phyloP scores from a whole-genome alignment of 2,797 vertebrate genomes.

The Atherinosoma microstoma region DNA sequence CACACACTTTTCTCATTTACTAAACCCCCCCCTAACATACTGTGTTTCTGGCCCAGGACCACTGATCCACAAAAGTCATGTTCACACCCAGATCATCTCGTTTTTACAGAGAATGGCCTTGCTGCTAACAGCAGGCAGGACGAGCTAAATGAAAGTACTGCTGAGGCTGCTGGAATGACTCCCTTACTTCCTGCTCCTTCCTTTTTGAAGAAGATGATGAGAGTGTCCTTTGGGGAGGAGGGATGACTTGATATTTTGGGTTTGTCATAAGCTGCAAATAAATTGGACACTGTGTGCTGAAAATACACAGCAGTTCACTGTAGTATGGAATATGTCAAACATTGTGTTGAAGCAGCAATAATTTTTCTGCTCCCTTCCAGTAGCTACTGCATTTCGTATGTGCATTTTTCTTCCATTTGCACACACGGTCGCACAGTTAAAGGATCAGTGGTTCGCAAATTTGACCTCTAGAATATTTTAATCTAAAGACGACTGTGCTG shows the following conservation, averaged over 20 bases:
- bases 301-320: constrained; percentile 45
- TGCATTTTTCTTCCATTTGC: constrained; percentile 31
- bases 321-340: constrained; percentile 34
- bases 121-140: constrained; percentile 25
- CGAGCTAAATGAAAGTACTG: constrained; percentile 39
- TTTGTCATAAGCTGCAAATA: constrained; percentile 65
- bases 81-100: constrained; percentile 32
- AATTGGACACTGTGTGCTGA: constrained; percentile 53
- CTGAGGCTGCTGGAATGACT: constrained; percentile 29
- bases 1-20: constrained; percentile 4
- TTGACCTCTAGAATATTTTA: background rate
- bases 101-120: constrained; percentile 9
- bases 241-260: constrained; percentile 70
- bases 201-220: constrained; percentile 25
- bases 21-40: background rate
- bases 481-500: background rate
- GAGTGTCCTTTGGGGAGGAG: constrained; percentile 51
- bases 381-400: constrained; percentile 25
- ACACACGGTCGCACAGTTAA: background rate
- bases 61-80: constrained; percentile 11
- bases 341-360: constrained; percentile 31
- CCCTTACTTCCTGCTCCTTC: background rate
- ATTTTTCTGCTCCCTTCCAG: constrained; percentile 24
- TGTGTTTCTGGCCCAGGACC: constrained; percentile 3
- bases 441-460: constrained; percentile 2